Evolutionary conservation across 2,113 vertebrate species (phyloP).

Genomic region (Microcebus lehilahytsara): DNA sequence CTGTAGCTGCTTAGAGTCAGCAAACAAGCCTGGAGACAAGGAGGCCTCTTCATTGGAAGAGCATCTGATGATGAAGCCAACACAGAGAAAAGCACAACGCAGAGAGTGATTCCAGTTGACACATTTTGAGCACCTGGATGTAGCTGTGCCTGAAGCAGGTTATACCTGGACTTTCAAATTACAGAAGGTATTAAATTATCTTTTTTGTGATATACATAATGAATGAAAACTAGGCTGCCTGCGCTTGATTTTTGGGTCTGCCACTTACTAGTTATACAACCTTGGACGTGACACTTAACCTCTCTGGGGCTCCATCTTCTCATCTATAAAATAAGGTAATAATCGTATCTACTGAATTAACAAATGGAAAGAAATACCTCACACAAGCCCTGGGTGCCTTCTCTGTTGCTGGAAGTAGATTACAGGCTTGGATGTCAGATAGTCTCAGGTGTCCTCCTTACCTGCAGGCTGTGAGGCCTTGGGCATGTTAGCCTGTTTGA

Average conservation of each 20-base stretch:
- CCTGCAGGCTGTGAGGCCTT: fast-evolving
- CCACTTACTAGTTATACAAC: background rate
- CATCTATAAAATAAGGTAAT: background rate
- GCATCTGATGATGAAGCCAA: background rate
- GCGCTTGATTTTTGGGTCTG: background rate
- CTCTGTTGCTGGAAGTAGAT: background rate
- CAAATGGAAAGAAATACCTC: background rate
- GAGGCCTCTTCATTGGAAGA: background rate
- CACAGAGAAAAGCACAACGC: background rate
- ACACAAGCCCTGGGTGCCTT: background rate
- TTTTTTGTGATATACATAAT: background rate
- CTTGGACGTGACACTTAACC: background rate
- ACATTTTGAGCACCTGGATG: background rate
- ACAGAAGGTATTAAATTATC: background rate
- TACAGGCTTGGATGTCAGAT: background rate
- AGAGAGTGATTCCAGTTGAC: background rate
- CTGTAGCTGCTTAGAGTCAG: background rate
- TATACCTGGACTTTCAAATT: background rate
- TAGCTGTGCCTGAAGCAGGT: background rate
- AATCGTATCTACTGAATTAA: background rate
- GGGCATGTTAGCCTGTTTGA: background rate
- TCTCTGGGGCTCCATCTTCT: background rate
- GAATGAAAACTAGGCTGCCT: background rate
- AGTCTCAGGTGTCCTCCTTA: background rate
- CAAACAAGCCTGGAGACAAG: background rate